These are phyloP conservation scores for Pseudolaguvia tuberculata DNA, from an alignment of 2,113 vertebrate genomes.

Conservation along the genomic window DNA sequence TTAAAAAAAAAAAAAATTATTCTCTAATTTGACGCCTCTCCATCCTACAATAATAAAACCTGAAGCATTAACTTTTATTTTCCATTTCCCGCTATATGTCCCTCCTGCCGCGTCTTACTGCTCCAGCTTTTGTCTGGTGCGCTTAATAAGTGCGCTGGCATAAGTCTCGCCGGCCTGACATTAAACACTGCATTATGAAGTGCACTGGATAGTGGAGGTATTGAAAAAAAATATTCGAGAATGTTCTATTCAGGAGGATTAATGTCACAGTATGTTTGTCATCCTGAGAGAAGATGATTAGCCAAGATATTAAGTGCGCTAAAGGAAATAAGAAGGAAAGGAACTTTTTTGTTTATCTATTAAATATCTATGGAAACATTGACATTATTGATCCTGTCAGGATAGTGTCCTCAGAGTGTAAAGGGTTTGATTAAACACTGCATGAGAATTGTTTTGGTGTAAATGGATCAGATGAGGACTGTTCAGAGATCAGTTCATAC, in stretches of 20 bases:
- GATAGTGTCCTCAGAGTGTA: no score
- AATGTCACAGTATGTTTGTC: not conserved
- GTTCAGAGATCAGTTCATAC: no score
- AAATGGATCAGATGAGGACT: no score
- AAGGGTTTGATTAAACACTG: no score
- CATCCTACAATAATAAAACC: constrained; percentile 61
- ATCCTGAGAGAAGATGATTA: not conserved
- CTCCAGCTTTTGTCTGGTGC: constrained; percentile 14
- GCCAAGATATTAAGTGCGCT: constrained; percentile 1
- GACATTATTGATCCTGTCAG: no score
- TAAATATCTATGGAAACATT: no score
- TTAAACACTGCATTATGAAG: constrained; percentile 10
- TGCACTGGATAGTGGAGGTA: constrained; percentile 7
- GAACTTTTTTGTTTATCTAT: no score
- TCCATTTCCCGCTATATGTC: constrained; percentile 50
- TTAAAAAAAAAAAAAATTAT: constrained; percentile 49
- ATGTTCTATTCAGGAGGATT: not conserved
- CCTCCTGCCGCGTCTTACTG: constrained; percentile 32
- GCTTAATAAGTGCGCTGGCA: constrained; percentile 18
- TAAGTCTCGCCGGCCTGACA: constrained; percentile 21
- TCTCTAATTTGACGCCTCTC: constrained; percentile 51
- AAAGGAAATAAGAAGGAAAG: not conserved
- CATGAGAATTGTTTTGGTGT: no score
- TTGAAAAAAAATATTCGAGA: not conserved
- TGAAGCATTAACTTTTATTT: constrained; percentile 64